Conservation (phyloP, 2,113 vertebrate species). For the Mus spicilegus region DNA sequence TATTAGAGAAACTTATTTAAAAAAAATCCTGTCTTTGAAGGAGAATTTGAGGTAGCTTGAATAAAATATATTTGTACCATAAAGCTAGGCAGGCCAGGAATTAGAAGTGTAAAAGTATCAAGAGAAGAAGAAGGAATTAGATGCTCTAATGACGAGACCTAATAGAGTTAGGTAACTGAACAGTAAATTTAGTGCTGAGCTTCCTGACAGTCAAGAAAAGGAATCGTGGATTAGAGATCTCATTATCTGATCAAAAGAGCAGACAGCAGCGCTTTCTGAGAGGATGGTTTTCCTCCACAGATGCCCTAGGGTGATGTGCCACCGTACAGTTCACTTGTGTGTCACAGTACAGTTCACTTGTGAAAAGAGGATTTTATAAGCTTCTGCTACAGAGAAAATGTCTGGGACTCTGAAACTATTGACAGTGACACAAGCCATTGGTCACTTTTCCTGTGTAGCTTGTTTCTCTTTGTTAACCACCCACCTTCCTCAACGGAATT, state of each 20-base stretch:
- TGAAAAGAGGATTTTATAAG: not conserved
- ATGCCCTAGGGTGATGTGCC: not conserved
- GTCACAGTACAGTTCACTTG: not conserved
- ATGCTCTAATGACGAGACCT: slow-evolving; percentile 44
- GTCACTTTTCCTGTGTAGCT: not conserved
- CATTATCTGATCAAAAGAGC: slow-evolving; percentile 47
- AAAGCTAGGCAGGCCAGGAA: slow-evolving; percentile 28
- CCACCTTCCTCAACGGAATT: not conserved
- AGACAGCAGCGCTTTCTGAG: not conserved
- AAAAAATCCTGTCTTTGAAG: slow-evolving; percentile 24
- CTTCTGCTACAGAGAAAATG: slow-evolving; percentile 31
- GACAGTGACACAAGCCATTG: not conserved
- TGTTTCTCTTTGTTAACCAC: not conserved
- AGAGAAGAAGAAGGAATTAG: slow-evolving; percentile 42
- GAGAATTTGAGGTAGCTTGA: slow-evolving; percentile 47
- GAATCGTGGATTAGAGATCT: slow-evolving; percentile 49
- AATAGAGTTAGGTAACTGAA: slow-evolving; percentile 37
- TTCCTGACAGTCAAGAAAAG: slow-evolving; percentile 43
- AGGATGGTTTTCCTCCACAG: slow-evolving; percentile 44
- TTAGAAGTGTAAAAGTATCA: slow-evolving; percentile 38
- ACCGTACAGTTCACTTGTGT: not conserved
- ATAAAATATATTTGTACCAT: slow-evolving; percentile 45
- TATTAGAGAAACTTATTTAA: slow-evolving; percentile 46
- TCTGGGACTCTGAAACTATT: not conserved
- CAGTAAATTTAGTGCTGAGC: slow-evolving; percentile 54